Conservation (phyloP, 2,113 vertebrate genomes). For the Tragelaphus scriptus region DNA sequence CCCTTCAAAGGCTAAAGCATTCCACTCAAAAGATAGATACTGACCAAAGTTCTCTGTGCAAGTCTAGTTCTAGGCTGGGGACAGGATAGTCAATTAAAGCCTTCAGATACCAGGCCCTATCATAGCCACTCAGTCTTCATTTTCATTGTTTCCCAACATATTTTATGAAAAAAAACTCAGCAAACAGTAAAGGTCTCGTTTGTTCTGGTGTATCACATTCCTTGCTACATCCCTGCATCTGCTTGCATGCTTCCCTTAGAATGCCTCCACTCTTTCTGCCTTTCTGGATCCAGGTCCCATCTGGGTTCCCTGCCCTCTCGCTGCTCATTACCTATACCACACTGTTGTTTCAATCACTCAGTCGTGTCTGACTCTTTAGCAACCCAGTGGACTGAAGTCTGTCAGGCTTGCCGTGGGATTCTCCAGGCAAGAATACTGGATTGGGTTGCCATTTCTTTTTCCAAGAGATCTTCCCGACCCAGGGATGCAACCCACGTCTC, state of each 20-base stretch:
- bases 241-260: neutral
- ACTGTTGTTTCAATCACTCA: neutral
- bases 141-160: neutral
- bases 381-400: neutral
- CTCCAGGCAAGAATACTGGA: neutral
- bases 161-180: neutral
- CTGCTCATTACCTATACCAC: neutral
- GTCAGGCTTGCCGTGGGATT: neutral
- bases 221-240: neutral
- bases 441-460: neutral
- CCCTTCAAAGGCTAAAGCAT: constrained; percentile 4
- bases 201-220: neutral
- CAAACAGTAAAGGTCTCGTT: neutral
- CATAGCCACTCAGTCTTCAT: neutral
- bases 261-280: neutral
- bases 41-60: constrained; percentile 16
- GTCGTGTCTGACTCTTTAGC: neutral
- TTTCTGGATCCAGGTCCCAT: neutral
- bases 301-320: neutral
- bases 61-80: neutral
- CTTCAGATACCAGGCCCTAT: neutral
- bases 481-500: neutral
- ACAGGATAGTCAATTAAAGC: neutral
- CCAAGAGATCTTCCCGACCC: neutral
- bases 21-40: neutral